phyloP scores from a whole-genome alignment of 2,113 vertebrate species.

The Cettia cetti region DNA sequence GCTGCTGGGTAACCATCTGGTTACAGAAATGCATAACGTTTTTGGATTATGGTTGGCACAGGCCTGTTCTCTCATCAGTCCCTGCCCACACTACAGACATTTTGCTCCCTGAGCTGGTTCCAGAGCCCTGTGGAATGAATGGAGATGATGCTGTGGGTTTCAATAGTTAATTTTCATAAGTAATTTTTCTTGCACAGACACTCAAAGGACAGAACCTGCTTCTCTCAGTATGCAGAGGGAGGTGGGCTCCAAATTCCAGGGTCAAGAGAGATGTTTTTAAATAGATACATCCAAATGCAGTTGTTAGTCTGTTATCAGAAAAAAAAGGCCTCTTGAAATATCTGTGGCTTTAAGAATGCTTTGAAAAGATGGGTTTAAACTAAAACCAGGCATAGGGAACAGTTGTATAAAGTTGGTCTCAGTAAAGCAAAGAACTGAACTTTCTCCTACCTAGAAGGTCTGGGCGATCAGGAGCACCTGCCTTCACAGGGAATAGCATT shows the following conservation, averaged over 20 bases:
- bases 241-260: background rate
- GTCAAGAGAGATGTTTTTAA: background rate
- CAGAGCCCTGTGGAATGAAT: background rate
- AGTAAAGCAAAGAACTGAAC: background rate
- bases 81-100: background rate
- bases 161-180: background rate
- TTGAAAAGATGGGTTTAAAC: background rate
- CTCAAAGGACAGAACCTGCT: background rate
- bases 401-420: rapidly evolving
- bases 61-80: background rate
- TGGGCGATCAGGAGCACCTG: background rate
- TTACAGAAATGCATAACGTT: background rate
- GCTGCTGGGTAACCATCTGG: background rate
- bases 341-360: background rate
- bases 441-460: background rate
- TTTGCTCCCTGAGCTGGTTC: background rate
- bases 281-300: background rate
- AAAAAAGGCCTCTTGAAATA: background rate
- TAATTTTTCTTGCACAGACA: background rate
- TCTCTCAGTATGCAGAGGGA: background rate
- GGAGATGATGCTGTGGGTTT: background rate
- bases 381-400: background rate
- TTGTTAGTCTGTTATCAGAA: background rate
- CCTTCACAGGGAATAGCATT: background rate
- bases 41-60: background rate